Percentiles rank a stretch among this genome's conserved stretches.
Conservation (phyloP, 92 coral and sea anemone genomes). For the Porites rus region DNA sequence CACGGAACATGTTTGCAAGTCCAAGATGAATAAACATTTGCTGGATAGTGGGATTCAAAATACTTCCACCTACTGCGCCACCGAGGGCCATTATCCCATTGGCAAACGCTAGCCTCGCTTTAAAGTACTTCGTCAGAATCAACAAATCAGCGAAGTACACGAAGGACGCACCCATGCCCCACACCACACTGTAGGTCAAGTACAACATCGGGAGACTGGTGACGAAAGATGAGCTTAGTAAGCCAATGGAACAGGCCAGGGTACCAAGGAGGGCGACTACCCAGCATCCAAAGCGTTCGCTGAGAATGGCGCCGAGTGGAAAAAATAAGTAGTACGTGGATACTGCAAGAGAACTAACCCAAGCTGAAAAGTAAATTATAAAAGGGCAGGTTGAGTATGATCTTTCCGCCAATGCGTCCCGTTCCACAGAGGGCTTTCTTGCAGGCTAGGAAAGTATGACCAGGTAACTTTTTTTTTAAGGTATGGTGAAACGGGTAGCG, state of each 20-base stretch:
- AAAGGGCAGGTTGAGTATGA: neutral
- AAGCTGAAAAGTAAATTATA: slow-evolving; percentile 26
- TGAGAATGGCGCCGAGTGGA: slow-evolving; percentile 57
- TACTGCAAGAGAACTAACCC: slow-evolving; percentile 72
- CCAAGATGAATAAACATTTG: slow-evolving; percentile 47
- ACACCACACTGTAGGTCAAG: slow-evolving; percentile 63
- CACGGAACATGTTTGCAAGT: slow-evolving; percentile 47
- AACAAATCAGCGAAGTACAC: slow-evolving; percentile 59
- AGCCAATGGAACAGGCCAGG: slow-evolving; percentile 52
- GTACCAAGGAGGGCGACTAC: slow-evolving; percentile 62
- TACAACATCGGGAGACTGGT: slow-evolving; percentile 57
- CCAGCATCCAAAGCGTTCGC: slow-evolving; percentile 73
- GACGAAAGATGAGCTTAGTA: slow-evolving; percentile 66
- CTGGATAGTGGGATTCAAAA: slow-evolving; percentile 61
- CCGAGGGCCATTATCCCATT: slow-evolving; percentile 72
- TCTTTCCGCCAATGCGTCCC: no score
- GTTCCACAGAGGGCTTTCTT: no score
- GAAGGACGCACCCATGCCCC: slow-evolving; percentile 73
- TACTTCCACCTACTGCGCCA: slow-evolving; percentile 68
- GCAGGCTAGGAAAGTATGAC: no score
- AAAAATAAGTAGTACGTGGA: slow-evolving; percentile 62
- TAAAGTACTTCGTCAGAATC: slow-evolving; percentile 51
- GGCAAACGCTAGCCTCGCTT: slow-evolving; percentile 62
- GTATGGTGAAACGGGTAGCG: no score
- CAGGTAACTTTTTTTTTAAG: no score